Base-by-base conservation (phyloP, 2,113 vertebrate genomes). In the Platysteira castanea region DNA sequence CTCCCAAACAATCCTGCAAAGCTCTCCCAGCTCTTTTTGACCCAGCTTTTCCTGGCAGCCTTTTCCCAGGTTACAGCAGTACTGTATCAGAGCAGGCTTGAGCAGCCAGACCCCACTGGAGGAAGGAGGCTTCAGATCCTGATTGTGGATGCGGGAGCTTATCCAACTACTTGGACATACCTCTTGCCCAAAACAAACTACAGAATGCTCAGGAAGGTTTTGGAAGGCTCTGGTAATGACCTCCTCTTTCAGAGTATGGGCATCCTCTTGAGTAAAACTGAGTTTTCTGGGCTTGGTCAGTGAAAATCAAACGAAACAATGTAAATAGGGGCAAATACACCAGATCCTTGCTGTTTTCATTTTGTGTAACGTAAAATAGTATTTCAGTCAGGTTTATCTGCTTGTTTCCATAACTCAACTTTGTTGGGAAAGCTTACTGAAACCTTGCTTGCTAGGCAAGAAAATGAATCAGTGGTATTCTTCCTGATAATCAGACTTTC, bases 121-220 rank as follows among this genome's bases (percentile, higher is more conserved):
- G 37, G 26, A 22, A 16, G 31, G 68, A 73, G 46, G 28, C 65
- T 82, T 65, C 31, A 33, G 31, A 15, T 69, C 27, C 27, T 2
- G 3, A 4, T 33, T 0, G 1, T 77, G 39, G 28, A 5, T 39
- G 60, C 6, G 3, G 53, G 42, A 78, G 49, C 17, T 75, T 39
- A 39, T 19, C 30, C 16, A 18, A 0, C 42, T 60, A 22, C 50
- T 52, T 77, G 71, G 65, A 49, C 10, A 1, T 5, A 44, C 61
- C 26, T 75, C 31, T 71, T 89, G 23, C 44, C 37, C 23, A 21
- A 79, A 63, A 14, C 30, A n/a, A 68, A 24, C 37, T 53, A 4
- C 39, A 56, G 3, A 89, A 94, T 11, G 13, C 42, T 86, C 73
- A 24, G 19, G 41, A 60, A 35, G 35, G 27, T 60, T 92, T 91